phyloP scores from a whole-genome alignment of 1,140 invertebrate genomes.

The Pseudomyrmex gracilis region DNA sequence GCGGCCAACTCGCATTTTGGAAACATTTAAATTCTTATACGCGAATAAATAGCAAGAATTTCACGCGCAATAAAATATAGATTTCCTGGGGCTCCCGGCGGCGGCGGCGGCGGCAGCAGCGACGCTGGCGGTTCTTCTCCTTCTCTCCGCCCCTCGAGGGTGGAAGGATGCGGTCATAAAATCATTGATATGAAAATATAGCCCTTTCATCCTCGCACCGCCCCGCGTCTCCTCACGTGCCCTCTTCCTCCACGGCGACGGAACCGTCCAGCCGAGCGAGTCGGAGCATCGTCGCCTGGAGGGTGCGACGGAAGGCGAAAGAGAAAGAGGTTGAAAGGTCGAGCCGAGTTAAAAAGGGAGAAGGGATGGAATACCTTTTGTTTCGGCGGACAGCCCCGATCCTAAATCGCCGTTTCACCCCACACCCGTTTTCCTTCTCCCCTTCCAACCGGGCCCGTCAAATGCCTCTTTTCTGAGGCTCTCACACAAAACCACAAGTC shows the following conservation, averaged over 20 bases:
- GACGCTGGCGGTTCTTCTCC: conserved; percentile 31
- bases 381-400: conserved; percentile 74
- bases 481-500: background rate
- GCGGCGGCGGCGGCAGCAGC: conserved; percentile 38
- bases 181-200: conserved; percentile 86
- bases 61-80: conserved; percentile 86
- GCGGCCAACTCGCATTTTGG: conserved; percentile 80
- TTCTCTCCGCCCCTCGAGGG: conserved; percentile 68
- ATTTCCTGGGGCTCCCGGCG: conserved; percentile 79
- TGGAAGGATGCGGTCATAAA: conserved; percentile 84
- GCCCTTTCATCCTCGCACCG: conserved; percentile 72
- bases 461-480: conserved; percentile 54
- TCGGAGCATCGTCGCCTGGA: conserved; percentile 48
- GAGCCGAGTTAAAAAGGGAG: conserved; percentile 59
- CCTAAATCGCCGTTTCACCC: conserved; percentile 66
- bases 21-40: conserved; percentile 86
- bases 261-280: conserved; percentile 77
- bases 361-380: conserved; percentile 75
- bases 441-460: conserved; percentile 25
- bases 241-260: conserved; percentile 64
- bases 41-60: conserved; percentile 86
- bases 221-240: conserved; percentile 32
- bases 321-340: conserved; percentile 34
- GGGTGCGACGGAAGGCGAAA: conserved; percentile 40
- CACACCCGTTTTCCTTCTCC: background rate